These are phyloP conservation scores for Neolamprologus fasciatus DNA, from an alignment of 2,113 vertebrate species.

Conservation along the genomic window DNA sequence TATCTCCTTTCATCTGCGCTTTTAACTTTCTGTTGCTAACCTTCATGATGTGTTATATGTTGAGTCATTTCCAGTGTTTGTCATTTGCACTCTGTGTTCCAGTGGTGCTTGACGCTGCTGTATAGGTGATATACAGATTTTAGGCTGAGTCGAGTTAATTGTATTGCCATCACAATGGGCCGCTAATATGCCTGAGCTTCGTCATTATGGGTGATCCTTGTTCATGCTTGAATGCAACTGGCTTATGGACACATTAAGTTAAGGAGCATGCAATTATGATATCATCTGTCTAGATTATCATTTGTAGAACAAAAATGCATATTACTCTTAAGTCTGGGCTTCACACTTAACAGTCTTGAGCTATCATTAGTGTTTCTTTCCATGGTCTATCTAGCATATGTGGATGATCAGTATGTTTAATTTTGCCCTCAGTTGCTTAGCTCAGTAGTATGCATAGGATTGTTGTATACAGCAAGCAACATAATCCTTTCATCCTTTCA, in stretches of 20 bases:
- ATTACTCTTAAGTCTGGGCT: not conserved
- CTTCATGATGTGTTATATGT: not conserved
- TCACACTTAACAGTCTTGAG: not conserved
- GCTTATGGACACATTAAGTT: not conserved
- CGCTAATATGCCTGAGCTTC: not conserved
- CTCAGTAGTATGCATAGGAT: not conserved
- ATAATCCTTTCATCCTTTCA: not conserved
- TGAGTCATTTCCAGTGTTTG: not conserved
- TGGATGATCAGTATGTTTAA: not conserved
- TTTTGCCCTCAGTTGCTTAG: not conserved
- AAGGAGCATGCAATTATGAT: not conserved
- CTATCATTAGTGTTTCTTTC: not conserved
- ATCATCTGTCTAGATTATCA: not conserved
- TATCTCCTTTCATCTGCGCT: not conserved
- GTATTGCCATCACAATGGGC: not conserved
- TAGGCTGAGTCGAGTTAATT: not conserved
- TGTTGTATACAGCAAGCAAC: not conserved
- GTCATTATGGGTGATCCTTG: not conserved
- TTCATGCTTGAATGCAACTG: not conserved
- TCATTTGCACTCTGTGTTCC: not conserved
- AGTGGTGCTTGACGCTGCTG: not conserved
- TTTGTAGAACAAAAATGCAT: not conserved
- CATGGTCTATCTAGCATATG: not conserved
- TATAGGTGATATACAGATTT: not conserved
- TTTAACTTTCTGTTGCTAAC: not conserved